Base-by-base conservation (phyloP, 2,797 vertebrate genomes). In the Crax fasciolata region DNA sequence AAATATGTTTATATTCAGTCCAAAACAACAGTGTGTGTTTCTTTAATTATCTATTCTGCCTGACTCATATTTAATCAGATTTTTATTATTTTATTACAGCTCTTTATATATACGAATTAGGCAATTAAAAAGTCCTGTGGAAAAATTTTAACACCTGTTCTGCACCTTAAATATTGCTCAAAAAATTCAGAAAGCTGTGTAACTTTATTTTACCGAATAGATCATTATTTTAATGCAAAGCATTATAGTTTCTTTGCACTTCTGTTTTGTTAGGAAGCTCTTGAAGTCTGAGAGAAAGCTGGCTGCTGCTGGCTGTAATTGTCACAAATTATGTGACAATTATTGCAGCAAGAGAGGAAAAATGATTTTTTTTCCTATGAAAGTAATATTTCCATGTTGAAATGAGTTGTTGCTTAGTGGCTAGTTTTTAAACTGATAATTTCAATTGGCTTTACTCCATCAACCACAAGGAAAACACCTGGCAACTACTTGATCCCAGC, bases 361-460 rank as follows among this genome's bases (percentile, higher is more conserved):
- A 92, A 65, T 57, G 11, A 9, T n/a, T 84, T 65, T 5, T 41
- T 79, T 52, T 15, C 6, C 8, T 13, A n/a, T 54, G 8, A 72
- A 81, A 89, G 59, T 68, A 28, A 41, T 88, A 27, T 89, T 93
- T 88, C 58, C 30, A 10, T 17, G n/a, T 61, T 85, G 81, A 91
- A 94, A 96, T 12, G 44, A 94, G 77, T 68, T 86, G 38, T 88
- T 94, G 87, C 84, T 35, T 96, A 92, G 87, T 83, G 82, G 77
- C 78, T 90, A 89, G 77, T 84, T 93, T 92, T 90, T 94, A 88
- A 92, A 66, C 67, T 84, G 92, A 80, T 98, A 81, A 97, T 97
- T 98, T 95, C 95, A 87, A 54, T 97, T 98, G 98, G 97, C 97
- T 97, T 66, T 78, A 88, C 90, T 97, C 96, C 97, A 98, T 97